Base-by-base conservation (phyloP, 2,113 vertebrate genomes). In the Dromaius novaehollandiae region DNA sequence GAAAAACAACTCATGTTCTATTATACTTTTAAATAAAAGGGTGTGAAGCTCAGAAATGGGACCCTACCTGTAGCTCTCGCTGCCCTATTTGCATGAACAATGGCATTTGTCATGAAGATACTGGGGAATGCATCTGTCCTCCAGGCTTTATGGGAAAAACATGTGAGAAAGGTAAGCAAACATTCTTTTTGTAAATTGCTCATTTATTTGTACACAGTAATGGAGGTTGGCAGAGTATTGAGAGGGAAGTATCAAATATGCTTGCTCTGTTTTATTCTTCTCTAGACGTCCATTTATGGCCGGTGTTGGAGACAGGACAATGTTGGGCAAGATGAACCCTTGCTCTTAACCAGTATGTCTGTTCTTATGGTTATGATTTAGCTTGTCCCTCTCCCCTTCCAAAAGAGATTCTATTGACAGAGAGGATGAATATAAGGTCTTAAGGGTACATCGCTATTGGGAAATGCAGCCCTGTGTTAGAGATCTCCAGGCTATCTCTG, bases 111-210 rank as follows among this genome's bases (percentile, higher is more conserved):
- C 98, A 99, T 44, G 99, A 99, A 93, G 98, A 98, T 88, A 98
- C 98, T 5, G 99, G 99, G 42, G 98, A 98, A 89, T 99, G 99
- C 92, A 97, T 99, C 90, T 99, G 99, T 69, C 98, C 99, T 66
- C 99, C 99, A 63, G 99, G 99, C 18, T 99, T 99, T 93, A 99
- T 98, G 98, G 99, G 99, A 38, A 98, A 96, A 93, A 99, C 98
- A 13, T 99, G 99, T 97, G 98, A 98, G 93, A 98, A 97, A 82
- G 98, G 99, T 99, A 97, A 98, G 97, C 58, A 66, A 60, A 66
- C 46, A 60, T 20, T 61, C 42, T 46, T 88, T 93, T 78, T 77
- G 81, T 22, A 14, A 1, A 13, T 34, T 83, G 42, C 24, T 76
- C 80, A 53, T 32, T 68, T 65, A 58, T 82, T 77, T 61, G 3